These are phyloP conservation scores for Pelodytes ibericus DNA, from an alignment of 2,797 vertebrate species.

Conservation along the genomic window DNA sequence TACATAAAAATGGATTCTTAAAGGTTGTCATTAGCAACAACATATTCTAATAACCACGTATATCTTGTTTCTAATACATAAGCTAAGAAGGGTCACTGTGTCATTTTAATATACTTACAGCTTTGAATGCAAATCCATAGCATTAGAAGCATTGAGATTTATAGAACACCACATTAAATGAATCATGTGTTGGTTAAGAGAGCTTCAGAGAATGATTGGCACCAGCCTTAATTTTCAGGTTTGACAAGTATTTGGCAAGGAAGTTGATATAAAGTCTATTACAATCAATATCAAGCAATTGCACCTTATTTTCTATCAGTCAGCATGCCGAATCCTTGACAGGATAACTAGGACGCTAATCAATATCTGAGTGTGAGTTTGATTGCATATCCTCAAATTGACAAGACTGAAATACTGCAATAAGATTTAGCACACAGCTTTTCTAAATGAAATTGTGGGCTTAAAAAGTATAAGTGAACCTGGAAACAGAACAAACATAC, in stretches of 20 bases:
- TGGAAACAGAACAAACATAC: slow-evolving; percentile 11
- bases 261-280: slow-evolving; percentile 56
- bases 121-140: neutral
- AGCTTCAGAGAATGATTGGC: slow-evolving; percentile 46
- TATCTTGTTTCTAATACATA: no score
- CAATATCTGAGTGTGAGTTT: slow-evolving; percentile 56
- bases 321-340: slow-evolving; percentile 56
- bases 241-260: slow-evolving; percentile 47
- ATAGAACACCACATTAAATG: slow-evolving; percentile 13
- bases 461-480: slow-evolving; percentile 24
- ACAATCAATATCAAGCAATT: slow-evolving; percentile 59
- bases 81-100: no score
- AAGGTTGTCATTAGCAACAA: no score
- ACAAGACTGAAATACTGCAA: slow-evolving; percentile 15
- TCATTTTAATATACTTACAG: no score
- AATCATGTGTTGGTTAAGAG: slow-evolving; percentile 13
- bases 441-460: slow-evolving; percentile 37
- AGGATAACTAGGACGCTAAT: slow-evolving; percentile 60
- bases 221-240: slow-evolving; percentile 45
- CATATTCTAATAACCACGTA: no score
- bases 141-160: neutral
- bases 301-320: slow-evolving; percentile 60
- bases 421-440: slow-evolving; percentile 38
- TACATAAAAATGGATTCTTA: no score
- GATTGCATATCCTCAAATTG: slow-evolving; percentile 49